These are phyloP conservation scores for Syrista parreyssii DNA, from an alignment of 2,888 invertebrate species.

Conservation along the genomic window DNA sequence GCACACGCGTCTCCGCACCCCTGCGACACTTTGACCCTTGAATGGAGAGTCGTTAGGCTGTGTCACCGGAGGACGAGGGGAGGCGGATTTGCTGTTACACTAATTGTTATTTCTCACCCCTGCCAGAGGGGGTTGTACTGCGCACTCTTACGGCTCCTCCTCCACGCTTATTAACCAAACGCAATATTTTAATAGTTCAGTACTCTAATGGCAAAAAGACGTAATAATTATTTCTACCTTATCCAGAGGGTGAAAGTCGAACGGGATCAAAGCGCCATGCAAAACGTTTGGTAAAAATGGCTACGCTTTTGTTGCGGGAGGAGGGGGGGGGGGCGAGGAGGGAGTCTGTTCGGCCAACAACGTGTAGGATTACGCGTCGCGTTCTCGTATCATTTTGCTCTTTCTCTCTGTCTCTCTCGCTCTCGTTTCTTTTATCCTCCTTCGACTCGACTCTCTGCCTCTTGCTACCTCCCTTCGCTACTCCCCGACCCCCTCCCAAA, in stretches of 20 bases:
- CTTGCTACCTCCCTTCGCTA: not conserved
- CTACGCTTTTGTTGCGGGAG: not conserved
- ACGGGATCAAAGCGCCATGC: not conserved
- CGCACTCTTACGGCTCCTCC: not conserved
- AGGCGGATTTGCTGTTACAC: slow-evolving; percentile 50
- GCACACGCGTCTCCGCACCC: not conserved
- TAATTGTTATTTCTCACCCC: slow-evolving; percentile 51
- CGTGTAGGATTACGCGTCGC: slow-evolving; percentile 40
- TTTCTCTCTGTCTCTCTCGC: not conserved
- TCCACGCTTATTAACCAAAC: not conserved
- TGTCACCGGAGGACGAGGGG: slow-evolving; percentile 24
- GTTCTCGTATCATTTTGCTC: slow-evolving; percentile 11
- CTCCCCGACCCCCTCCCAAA: not conserved
- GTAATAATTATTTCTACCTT: not conserved
- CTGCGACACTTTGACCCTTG: not conserved
- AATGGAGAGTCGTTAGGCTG: slow-evolving; percentile 7
- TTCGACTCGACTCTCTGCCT: not conserved
- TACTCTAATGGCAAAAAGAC: not conserved
- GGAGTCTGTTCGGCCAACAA: slow-evolving; percentile 3
- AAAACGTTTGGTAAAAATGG: not conserved
- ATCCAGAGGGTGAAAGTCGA: not conserved
- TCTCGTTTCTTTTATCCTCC: not conserved
- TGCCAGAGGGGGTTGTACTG: slow-evolving; percentile 9
- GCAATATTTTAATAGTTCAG: not conserved
- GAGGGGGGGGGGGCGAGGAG: not conserved